Percentiles rank a stretch among this genome's conserved stretches.
Evolutionary conservation across 2,888 invertebrate genomes (phyloP).

Genomic region (Tridacna gigas): DNA sequence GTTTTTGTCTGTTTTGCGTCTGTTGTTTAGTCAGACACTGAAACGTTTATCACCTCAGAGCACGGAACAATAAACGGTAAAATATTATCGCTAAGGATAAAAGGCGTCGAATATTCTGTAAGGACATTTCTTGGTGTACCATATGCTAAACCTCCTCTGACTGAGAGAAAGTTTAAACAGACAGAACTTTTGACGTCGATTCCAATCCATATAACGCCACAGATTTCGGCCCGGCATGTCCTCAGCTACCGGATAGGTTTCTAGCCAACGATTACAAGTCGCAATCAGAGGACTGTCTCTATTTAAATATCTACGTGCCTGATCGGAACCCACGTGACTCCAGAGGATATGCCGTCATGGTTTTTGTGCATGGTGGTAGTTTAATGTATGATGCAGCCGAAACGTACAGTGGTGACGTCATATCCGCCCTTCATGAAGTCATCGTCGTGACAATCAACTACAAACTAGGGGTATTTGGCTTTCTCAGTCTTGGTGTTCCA

Average conservation of each 20-base stretch:
- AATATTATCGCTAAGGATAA: neutral
- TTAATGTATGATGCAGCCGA: neutral
- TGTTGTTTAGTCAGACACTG: neutral
- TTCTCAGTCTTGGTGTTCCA: neutral
- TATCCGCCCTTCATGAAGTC: neutral
- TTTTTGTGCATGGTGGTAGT: neutral
- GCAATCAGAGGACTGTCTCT: slow-evolving; percentile 6
- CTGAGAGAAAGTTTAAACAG: neutral
- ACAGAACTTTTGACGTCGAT: neutral
- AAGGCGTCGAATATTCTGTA: neutral
- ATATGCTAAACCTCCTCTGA: neutral
- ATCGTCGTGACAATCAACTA: slow-evolving; percentile 9
- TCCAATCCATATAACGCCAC: neutral
- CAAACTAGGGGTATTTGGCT: neutral
- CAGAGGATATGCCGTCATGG: neutral
- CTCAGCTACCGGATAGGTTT: neutral
- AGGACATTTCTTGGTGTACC: slow-evolving; percentile 4
- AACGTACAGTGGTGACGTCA: neutral
- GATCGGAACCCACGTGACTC: neutral
- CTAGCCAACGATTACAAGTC: neutral
- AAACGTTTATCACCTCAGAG: neutral
- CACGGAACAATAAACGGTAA: neutral
- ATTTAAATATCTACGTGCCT: slow-evolving; percentile 8
- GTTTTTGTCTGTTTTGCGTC: neutral
- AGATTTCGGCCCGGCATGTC: neutral